Conservation (phyloP, 2,113 vertebrate genomes). For the Oriolus oriolus region DNA sequence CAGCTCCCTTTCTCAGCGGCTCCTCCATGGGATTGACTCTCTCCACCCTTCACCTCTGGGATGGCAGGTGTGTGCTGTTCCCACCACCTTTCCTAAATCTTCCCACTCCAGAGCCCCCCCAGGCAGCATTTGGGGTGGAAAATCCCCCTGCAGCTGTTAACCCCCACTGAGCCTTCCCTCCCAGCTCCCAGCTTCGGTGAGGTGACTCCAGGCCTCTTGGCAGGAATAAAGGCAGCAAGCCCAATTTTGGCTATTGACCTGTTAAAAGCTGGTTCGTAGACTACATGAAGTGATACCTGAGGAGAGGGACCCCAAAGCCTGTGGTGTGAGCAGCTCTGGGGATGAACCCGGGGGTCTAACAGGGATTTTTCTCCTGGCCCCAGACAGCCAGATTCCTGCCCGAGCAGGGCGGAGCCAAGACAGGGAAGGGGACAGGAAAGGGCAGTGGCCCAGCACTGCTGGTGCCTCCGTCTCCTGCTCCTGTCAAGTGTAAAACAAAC, state of each 20-base stretch:
- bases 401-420: background rate
- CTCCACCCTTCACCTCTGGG: background rate
- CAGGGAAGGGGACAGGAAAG: background rate
- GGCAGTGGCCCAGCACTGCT: background rate
- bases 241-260: background rate
- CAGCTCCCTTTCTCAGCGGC: background rate
- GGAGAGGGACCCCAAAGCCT: background rate
- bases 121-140: background rate
- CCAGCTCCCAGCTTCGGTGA: background rate
- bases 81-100: background rate
- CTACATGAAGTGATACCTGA: background rate
- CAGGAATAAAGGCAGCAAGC: background rate
- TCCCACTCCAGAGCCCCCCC: background rate
- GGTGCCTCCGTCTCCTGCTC: background rate
- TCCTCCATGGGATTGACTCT: background rate
- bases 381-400: accelerated
- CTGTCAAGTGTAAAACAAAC: background rate
- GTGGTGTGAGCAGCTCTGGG: background rate
- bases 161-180: background rate
- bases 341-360: accelerated
- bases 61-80: accelerated
- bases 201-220: background rate
- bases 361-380: background rate
- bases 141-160: background rate
- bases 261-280: background rate